Conservation (phyloP, 2,888 invertebrate species). For the Trachelus tabidus region DNA sequence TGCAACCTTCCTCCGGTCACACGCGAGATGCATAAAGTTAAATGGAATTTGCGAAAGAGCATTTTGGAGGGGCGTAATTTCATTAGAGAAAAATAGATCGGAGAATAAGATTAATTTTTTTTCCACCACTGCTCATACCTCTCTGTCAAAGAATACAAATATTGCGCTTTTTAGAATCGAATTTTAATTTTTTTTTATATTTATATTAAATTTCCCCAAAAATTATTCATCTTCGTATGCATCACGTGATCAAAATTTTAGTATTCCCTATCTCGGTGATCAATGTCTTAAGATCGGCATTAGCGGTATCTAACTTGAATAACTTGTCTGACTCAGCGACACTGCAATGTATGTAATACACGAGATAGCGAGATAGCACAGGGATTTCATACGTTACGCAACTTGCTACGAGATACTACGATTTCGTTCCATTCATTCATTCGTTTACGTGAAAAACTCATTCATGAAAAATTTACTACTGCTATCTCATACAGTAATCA, state of each 20-base stretch:
- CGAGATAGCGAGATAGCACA: not conserved
- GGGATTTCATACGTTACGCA: not conserved
- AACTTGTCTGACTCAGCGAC: not conserved
- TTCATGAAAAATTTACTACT: not conserved
- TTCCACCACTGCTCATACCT: no score
- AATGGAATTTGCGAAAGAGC: no score
- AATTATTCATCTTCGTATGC: not conserved
- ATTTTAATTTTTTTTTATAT: no score
- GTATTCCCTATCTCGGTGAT: not conserved
- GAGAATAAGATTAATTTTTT: no score
- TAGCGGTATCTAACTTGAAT: not conserved
- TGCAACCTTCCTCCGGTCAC: not conserved
- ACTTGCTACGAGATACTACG: not conserved
- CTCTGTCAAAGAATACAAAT: no score
- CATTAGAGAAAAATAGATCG: no score
- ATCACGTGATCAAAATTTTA: not conserved
- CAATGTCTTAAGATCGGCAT: not conserved
- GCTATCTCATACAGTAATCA: not conserved
- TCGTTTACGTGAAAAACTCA: not conserved
- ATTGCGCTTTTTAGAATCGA: conserved; percentile 16
- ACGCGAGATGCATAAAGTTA: not conserved
- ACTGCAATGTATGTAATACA: not conserved
- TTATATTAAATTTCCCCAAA: no score
- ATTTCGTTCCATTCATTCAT: not conserved
- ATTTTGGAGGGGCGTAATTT: no score